Evolutionary conservation across 2,888 invertebrate genomes (phyloP), one percentile per base, ranked within the genome.

Genomic region (Schrankia costaestrigalis): DNA sequence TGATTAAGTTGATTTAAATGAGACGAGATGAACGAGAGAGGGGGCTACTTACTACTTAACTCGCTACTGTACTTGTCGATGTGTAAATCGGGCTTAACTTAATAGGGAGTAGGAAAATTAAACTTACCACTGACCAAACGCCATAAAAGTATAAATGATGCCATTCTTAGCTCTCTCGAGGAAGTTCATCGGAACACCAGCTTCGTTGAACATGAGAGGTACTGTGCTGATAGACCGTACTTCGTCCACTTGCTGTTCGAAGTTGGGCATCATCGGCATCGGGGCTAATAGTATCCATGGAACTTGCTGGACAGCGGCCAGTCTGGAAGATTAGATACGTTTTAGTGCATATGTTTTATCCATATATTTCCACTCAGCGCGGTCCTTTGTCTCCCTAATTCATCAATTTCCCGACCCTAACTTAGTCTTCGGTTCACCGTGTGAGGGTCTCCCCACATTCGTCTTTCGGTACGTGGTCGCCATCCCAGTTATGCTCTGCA

Each of bases 211-310:
- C 17, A 66, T 13, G 2, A 63, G 24, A 0, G 81, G 80, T 0
- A 74, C 31, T 0, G 62, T 66, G 0, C 61, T 39, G 0, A 74
- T 29, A 1, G 73, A 68, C 2, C 69, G 43, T 0, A 77, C 68
- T 1, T 66, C 66, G n/a, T 77, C 79, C 3, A 81, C 54, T 7
- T 73, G 28, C 0, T 35, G 42, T 32, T 81, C 78, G 8, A 70
- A 9, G 10, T 48, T 34, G 0, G 72, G 56, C 27, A 71, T 63
- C 34, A 76, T 42, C 0, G 56, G 50, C 0, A 65, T 45, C 0
- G 74, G 68, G 33, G 61, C 65, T 1, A 79, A 55, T 1, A 76
- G 14, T 9, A 82, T 73, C 80, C 80, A 81, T 0, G 80, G 80
- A 0, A 46, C 75, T 40, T 70, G 63, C 19, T 68, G 72, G 3